Evolutionary conservation across 23 tunicate species (phyloP).

Genomic region (Pegea sp.): DNA sequence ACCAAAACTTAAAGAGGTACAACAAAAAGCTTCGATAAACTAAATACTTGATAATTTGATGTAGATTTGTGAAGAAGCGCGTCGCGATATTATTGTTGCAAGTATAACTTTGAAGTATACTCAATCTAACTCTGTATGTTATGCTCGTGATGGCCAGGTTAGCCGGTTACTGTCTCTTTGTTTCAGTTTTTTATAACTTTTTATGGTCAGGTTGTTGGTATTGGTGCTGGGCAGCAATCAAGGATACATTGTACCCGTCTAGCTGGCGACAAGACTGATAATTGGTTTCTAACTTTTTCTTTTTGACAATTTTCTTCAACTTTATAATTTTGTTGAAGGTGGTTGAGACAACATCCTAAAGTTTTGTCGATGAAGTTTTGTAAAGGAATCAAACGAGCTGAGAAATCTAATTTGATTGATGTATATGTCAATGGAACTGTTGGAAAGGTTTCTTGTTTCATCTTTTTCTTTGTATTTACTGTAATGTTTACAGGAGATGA

Average conservation of each 20-base stretch:
- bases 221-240: slow-evolving; percentile 89
- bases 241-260: slow-evolving; percentile 72
- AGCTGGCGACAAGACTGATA: slow-evolving; percentile 77
- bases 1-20: no score
- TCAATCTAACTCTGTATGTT: slow-evolving; percentile 83
- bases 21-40: no score
- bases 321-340: slow-evolving; percentile 8
- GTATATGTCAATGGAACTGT: slow-evolving; percentile 60
- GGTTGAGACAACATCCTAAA: slow-evolving; percentile 75
- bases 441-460: slow-evolving; percentile 39
- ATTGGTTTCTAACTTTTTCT: slow-evolving; percentile 22
- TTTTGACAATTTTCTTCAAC: background rate
- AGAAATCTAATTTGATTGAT: slow-evolving; percentile 60
- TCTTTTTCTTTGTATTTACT: slow-evolving; percentile 1
- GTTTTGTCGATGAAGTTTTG: slow-evolving; percentile 63
- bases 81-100: slow-evolving; percentile 55
- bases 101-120: slow-evolving; percentile 69
- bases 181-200: background rate
- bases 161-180: no score
- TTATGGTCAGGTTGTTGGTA: slow-evolving; percentile 48
- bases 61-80: slow-evolving; percentile 46
- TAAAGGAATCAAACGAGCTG: slow-evolving; percentile 58
- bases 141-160: slow-evolving; percentile 71
- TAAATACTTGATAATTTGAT: no score
- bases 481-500: slow-evolving; percentile 40